Evolutionary conservation across 2,888 invertebrate genomes (phyloP).

Genomic region (Alviniconcha strummeri): DNA sequence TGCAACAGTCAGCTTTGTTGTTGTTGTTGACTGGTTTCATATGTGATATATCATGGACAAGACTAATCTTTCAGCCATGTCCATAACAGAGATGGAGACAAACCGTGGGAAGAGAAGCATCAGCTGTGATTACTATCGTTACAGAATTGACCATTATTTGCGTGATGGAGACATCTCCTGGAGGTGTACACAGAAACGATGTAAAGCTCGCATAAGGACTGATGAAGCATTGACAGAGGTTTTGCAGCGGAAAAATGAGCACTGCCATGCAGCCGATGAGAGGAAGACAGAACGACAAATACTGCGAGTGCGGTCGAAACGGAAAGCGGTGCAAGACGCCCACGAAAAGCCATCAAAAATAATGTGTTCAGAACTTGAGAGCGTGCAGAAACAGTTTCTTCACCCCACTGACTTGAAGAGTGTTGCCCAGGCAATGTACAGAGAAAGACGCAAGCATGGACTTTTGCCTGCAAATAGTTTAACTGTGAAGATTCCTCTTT

Average conservation of each 20-base stretch:
- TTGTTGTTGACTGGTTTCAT: not conserved
- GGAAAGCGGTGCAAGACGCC: constrained; percentile 6
- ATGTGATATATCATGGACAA: not conserved
- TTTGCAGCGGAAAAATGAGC: not conserved
- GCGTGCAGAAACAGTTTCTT: not conserved
- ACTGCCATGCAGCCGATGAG: not conserved
- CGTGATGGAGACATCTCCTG: not conserved
- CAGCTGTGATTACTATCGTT: not conserved
- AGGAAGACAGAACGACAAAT: constrained; percentile 18
- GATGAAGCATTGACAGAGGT: not conserved
- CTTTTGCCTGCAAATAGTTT: not conserved
- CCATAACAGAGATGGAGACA: constrained; percentile 15
- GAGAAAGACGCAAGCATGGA: not conserved
- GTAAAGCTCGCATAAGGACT: constrained; percentile 20
- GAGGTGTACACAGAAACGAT: constrained; percentile 2
- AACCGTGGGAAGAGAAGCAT: constrained; percentile 1
- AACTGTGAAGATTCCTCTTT: not conserved
- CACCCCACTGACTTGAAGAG: constrained; percentile 9
- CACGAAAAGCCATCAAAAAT: not conserved
- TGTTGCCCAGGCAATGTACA: not conserved
- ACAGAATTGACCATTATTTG: not conserved
- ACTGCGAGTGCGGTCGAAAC: not conserved
- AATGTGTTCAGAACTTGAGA: not conserved
- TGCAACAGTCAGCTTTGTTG: no score
- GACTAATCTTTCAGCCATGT: not conserved